phyloP scores from a whole-genome alignment of 2,888 invertebrate species.

The Falcaria lacertinaria region DNA sequence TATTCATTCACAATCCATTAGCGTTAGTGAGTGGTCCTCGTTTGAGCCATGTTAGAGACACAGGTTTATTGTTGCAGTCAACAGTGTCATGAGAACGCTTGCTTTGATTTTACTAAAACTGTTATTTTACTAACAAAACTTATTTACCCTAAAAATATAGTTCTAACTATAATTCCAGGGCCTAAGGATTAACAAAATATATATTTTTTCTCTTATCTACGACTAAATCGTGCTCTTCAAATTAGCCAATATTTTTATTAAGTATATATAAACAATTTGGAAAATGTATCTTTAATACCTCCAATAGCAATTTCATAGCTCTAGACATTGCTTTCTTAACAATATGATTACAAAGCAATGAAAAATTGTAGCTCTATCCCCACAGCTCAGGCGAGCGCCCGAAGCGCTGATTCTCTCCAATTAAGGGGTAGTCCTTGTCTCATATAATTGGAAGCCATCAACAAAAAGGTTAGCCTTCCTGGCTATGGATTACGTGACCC shows the following conservation, averaged over 20 bases:
- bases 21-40: slow-evolving; percentile 33
- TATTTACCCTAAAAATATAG: too few species aligned
- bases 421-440: slow-evolving; percentile 65
- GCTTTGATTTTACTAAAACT: slow-evolving; percentile 13
- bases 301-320: slow-evolving; percentile 6
- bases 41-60: slow-evolving; percentile 27
- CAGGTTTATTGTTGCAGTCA: slow-evolving; percentile 27
- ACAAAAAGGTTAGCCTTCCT: slow-evolving; percentile 39
- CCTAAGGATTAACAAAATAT: too few species aligned
- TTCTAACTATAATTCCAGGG: too few species aligned
- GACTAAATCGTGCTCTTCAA: too few species aligned
- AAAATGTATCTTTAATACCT: slow-evolving; percentile 9
- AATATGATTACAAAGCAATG: slow-evolving; percentile 36
- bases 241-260: too few species aligned
- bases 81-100: slow-evolving; percentile 23
- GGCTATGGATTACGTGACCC: slow-evolving; percentile 40
- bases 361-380: slow-evolving; percentile 32
- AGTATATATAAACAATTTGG: slow-evolving; percentile 2
- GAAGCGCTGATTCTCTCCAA: slow-evolving; percentile 57
- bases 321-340: slow-evolving; percentile 23
- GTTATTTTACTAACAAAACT: neutral
- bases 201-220: too few species aligned
- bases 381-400: slow-evolving; percentile 36
- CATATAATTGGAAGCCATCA: slow-evolving; percentile 62
- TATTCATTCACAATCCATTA: slow-evolving; percentile 61